These are phyloP conservation scores for Dolichomitus sp. DNA, from an alignment of 2,888 invertebrate genomes.

Conservation along the genomic window DNA sequence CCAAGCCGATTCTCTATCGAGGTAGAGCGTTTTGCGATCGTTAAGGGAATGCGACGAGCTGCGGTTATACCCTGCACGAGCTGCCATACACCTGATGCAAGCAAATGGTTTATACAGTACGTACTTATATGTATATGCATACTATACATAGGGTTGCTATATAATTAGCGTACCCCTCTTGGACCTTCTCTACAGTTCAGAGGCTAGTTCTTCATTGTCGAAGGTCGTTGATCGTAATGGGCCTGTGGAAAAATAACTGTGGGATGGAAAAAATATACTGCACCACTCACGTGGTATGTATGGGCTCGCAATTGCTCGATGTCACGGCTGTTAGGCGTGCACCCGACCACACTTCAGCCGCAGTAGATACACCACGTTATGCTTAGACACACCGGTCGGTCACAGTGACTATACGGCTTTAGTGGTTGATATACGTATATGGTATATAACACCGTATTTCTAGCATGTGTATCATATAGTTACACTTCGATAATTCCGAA, in stretches of 20 bases:
- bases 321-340: slow-evolving; percentile 50
- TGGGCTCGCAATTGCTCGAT: background rate
- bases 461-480: background rate
- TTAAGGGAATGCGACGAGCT: slow-evolving; percentile 18
- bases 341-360: slow-evolving; percentile 54
- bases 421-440: slow-evolving; percentile 4
- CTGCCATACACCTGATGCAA: background rate
- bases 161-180: slow-evolving; percentile 6
- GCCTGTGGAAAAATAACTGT: slow-evolving; percentile 21
- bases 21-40: slow-evolving; percentile 24
- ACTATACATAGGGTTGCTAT: background rate
- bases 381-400: slow-evolving; percentile 51
- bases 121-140: background rate
- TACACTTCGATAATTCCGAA: slow-evolving; percentile 51
- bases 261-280: slow-evolving; percentile 13
- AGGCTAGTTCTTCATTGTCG: background rate
- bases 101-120: background rate
- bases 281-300: slow-evolving; percentile 8
- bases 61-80: slow-evolving; percentile 2
- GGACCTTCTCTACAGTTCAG: slow-evolving; percentile 1
- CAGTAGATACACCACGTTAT: slow-evolving; percentile 49
- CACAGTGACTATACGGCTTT: slow-evolving; percentile 12
- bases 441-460: background rate
- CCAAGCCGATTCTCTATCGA: slow-evolving; percentile 16
- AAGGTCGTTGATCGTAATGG: slow-evolving; percentile 43